Base-by-base conservation (phyloP, 2,113 vertebrate genomes). In the Lophius piscatorius region DNA sequence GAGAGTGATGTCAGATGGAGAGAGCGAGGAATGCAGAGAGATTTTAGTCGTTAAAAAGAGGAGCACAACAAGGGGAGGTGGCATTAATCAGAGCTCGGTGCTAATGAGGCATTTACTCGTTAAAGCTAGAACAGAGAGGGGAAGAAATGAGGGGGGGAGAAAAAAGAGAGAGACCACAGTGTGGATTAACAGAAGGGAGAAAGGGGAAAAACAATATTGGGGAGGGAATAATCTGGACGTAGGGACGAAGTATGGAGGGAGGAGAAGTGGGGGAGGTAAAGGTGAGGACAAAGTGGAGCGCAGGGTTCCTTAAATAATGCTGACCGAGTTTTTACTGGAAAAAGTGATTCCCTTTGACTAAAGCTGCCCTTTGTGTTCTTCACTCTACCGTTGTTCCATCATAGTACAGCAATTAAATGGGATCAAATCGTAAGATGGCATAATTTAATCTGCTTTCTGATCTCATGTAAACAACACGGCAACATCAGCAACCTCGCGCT, bases 81-180 rank as follows among this genome's bases (percentile, higher is more conserved):
- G 69, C 51, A 86, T 87, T 87, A 87, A 86, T 89, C 87, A 81
- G 84, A 77, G 80, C 76, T 69, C 51, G 35, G 66, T 9, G 29
- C 76, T 87, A 89, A 89, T 87, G 81, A 87, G 83, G 71, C 85
- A 80, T 89, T 87, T 83, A 84, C 74, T 85, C 83, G 87, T 87
- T 89, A 89, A 16, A 24, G n/a, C 70, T 55, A 72, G 65, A 79
- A 83, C 63, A 84, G 80, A 78, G 74, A 74, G 70, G 57, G 50
- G 42, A 34, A 20, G 14, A 51, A 54, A 63, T 55, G 52, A 38
- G 35, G 18, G n/a, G 31, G 23, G 17, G 34, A 7, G 13, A 9
- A 44, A 21, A 13, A 6, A 17, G 6, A 6, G 31, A 17, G 22
- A 11, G 46, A 40, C 3, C 14, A 14, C 22, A 4, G 26, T 42